A percentile compares a stretch with the other conserved stretches of the same genome.
Conservation (phyloP, 2,113 vertebrate species). For the Urocynchramus pylzowi region DNA sequence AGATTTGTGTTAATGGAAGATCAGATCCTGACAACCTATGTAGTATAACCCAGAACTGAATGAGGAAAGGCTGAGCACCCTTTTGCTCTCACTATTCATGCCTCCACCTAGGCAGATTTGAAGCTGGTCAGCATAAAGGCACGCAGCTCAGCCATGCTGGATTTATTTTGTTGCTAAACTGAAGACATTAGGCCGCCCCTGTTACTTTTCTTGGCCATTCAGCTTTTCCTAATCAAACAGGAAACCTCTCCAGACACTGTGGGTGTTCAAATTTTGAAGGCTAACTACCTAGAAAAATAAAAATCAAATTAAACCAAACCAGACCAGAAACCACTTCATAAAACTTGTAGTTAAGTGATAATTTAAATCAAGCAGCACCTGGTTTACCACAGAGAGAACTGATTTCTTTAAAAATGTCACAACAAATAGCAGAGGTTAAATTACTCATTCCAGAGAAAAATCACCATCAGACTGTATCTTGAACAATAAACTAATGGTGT, state of each 20-base stretch:
- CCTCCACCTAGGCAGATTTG: neutral
- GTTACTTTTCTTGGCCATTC: neutral
- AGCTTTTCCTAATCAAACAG: neutral
- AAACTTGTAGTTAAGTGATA: neutral
- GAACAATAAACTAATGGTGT: neutral
- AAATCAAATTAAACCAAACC: neutral
- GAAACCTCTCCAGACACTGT: neutral
- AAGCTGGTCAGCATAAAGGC: neutral
- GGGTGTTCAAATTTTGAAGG: neutral
- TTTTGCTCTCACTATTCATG: neutral
- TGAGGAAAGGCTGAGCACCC: neutral
- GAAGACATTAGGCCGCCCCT: neutral
- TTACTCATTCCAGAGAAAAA: conserved; percentile 7
- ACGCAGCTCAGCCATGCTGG: neutral
- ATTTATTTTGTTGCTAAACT: neutral
- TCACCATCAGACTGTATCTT: neutral
- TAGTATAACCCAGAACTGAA: neutral
- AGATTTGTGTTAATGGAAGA: neutral
- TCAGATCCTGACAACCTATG: neutral
- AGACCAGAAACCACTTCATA: neutral
- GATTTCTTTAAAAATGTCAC: neutral
- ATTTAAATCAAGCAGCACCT: neutral
- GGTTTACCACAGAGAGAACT: neutral
- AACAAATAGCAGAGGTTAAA: conserved; percentile 26
- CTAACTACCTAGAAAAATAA: neutral